phyloP scores from a whole-genome alignment of 2,797 vertebrate species.

The Protonibea diacanthus region DNA sequence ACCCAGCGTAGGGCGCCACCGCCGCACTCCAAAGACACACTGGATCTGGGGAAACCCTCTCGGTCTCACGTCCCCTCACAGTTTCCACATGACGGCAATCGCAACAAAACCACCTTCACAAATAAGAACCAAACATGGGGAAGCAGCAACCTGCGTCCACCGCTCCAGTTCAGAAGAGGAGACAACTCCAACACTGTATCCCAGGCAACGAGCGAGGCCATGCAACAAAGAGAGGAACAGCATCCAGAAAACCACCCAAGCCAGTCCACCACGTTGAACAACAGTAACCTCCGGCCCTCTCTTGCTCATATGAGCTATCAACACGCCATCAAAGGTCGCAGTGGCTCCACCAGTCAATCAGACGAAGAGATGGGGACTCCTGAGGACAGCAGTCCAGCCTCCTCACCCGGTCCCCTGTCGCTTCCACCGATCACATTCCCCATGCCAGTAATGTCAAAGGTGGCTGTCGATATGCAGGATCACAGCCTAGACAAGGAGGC shows the following conservation, averaged over 20 bases:
- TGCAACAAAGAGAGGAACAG: constrained; percentile 21
- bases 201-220: constrained; percentile 12
- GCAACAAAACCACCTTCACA: constrained; percentile 64
- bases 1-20: constrained; percentile 64
- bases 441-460: constrained; percentile 32
- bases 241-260: constrained; percentile 29
- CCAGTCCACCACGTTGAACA: constrained; percentile 48
- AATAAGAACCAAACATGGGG: constrained; percentile 79
- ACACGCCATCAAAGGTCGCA: constrained; percentile 13
- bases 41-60: constrained; percentile 60
- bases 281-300: constrained; percentile 63
- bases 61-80: constrained; percentile 19
- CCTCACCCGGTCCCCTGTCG: constrained; percentile 55
- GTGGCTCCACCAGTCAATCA: constrained; percentile 80
- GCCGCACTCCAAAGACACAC: constrained; percentile 72
- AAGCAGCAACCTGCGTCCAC: constrained; percentile 45
- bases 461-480: not conserved
- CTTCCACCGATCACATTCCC: constrained; percentile 49
- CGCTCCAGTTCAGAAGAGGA: constrained; percentile 53
- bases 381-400: constrained; percentile 77
- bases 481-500: constrained; percentile 39
- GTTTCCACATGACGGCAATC: constrained; percentile 64
- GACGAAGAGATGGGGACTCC: constrained; percentile 87
- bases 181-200: constrained; percentile 62
- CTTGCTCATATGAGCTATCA: constrained; percentile 1